These are phyloP conservation scores for Oenanthe melanoleuca DNA, from an alignment of 2,113 vertebrate species.

Conservation along the genomic window DNA sequence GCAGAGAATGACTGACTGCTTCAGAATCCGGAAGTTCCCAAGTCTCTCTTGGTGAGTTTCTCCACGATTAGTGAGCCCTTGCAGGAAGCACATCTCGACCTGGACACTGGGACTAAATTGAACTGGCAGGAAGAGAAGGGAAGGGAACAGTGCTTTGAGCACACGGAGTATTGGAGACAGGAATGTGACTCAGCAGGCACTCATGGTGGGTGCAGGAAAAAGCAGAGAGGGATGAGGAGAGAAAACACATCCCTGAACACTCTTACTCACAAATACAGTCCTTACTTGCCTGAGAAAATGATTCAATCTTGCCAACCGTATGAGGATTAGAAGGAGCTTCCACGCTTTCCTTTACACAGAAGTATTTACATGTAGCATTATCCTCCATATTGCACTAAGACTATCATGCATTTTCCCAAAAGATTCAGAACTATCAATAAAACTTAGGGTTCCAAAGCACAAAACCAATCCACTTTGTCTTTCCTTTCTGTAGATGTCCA, in stretches of 20 bases:
- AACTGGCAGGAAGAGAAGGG: not conserved
- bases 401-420: not conserved
- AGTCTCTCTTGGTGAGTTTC: not conserved
- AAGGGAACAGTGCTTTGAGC: not conserved
- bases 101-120: not conserved
- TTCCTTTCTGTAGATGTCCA: not conserved
- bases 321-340: not conserved
- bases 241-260: not conserved
- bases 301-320: not conserved
- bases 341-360: not conserved
- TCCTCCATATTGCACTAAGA: not conserved
- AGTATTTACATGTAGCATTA: not conserved
- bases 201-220: not conserved
- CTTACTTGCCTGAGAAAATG: not conserved
- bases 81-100: not conserved
- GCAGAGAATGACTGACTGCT: not conserved
- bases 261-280: not conserved
- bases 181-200: not conserved
- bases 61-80: not conserved
- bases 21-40: not conserved
- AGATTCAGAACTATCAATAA: not conserved
- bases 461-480: not conserved
- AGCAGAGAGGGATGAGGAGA: not conserved
- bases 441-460: not conserved
- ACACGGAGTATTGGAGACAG: fast-evolving